phyloP scores from a whole-genome alignment of 2,113 vertebrate species.

The Terrapene triunguis region DNA sequence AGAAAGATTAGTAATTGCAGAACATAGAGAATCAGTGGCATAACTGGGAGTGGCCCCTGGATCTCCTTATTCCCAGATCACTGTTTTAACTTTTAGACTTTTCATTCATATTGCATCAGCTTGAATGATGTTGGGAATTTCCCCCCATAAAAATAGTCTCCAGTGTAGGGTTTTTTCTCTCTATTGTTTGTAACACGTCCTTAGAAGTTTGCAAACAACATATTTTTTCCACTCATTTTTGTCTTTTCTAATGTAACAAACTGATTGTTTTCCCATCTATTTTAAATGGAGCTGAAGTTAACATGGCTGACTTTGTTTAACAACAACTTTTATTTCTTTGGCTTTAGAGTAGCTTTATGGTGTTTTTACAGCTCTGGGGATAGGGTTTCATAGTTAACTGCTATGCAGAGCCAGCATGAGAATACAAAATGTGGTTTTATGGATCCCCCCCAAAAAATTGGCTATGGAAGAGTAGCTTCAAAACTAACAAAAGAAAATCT shows the following conservation, averaged over 20 bases:
- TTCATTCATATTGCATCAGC: not conserved
- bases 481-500: not conserved
- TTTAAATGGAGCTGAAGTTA: not conserved
- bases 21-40: not conserved
- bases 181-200: not conserved
- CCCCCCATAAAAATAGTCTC: fast-evolving
- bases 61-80: not conserved
- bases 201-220: too few species aligned
- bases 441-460: not conserved
- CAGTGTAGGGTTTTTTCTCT: not conserved
- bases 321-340: not conserved
- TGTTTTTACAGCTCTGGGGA: not conserved
- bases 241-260: slow-evolving; percentile 8
- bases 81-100: not conserved
- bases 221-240: not conserved
- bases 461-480: not conserved
- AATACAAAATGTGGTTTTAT: not conserved
- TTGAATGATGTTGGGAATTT: not conserved
- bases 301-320: not conserved
- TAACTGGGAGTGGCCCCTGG: not conserved
- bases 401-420: not conserved
- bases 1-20: not conserved
- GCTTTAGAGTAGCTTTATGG: not conserved
- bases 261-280: not conserved
- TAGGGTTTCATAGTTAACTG: not conserved